Conservation (phyloP, 1,140 invertebrate species). For the fruit fly (Drosophila melanogaster) region Release_6_plus_ISO1_MT NT_037436.4:5583501-5584000, state of each 20-base stretch:
- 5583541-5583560: too few species aligned
- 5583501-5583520: too few species aligned
- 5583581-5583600: too few species aligned
- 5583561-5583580: too few species aligned
- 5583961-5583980: constrained; percentile 9
- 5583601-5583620: too few species aligned
- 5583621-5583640: too few species aligned
- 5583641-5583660: too few species aligned
- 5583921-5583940: constrained; percentile 41
- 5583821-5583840: constrained; percentile 23
- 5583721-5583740: constrained; percentile 5
- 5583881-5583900: constrained; percentile 56
- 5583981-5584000: constrained; percentile 34
- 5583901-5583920: constrained; percentile 39
- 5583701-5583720: too few species aligned
- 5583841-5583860: constrained; percentile 9
- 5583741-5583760: constrained; percentile 23
- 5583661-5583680: too few species aligned
- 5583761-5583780: constrained; percentile 21
- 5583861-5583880: constrained; percentile 22
- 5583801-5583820: constrained; percentile 21
- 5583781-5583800: constrained; percentile 20
- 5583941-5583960: constrained; percentile 15
- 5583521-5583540: too few species aligned
- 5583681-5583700: too few species aligned